phyloP scores from a whole-genome alignment of 2,113 vertebrate genomes.

The Myotis lucifugus region DNA sequence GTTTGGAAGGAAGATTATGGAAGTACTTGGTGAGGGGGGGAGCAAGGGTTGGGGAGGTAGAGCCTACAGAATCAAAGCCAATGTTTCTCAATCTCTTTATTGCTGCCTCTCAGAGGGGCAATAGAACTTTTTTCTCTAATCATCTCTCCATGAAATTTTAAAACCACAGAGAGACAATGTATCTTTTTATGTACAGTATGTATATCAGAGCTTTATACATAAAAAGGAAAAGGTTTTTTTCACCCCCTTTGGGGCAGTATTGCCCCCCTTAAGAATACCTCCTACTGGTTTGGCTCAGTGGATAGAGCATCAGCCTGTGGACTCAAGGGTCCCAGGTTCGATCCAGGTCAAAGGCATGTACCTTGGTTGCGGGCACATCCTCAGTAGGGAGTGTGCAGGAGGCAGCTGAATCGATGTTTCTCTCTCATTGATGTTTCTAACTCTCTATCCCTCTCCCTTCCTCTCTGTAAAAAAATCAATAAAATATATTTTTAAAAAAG shows the following conservation, averaged over 20 bases:
- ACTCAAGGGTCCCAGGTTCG: too few relatives aligned
- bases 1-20: background rate
- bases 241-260: background rate
- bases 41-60: background rate
- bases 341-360: too few relatives aligned
- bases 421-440: too few relatives aligned
- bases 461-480: too few relatives aligned
- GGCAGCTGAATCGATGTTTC: too few relatives aligned
- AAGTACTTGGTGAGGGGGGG: background rate
- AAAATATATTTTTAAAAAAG: background rate
- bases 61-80: background rate
- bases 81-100: background rate
- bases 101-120: background rate
- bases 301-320: accelerated
- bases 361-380: too few relatives aligned
- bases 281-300: too few relatives aligned
- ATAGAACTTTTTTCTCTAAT: background rate
- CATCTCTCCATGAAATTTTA: background rate
- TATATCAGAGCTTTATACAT: background rate
- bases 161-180: too few relatives aligned
- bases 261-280: background rate
- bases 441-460: too few relatives aligned
- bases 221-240: background rate
- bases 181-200: background rate
- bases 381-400: too few relatives aligned